phyloP scores from a whole-genome alignment of 2,113 vertebrate species.

The Meles meles region DNA sequence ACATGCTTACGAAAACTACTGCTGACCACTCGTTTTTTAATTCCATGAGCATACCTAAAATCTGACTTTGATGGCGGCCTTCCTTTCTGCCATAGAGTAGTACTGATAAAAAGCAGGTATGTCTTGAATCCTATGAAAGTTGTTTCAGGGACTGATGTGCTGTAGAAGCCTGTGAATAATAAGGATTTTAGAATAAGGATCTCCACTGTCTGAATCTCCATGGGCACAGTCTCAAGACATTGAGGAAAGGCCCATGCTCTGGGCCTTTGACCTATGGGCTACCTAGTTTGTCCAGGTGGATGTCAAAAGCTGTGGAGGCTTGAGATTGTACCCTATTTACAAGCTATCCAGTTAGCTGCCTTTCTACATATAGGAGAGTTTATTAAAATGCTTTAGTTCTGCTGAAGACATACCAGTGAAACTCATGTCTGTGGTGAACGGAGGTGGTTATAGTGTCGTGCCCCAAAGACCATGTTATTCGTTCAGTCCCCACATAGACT shows the following conservation, averaged over 20 bases:
- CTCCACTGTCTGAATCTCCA: no score
- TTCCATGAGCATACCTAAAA: not conserved
- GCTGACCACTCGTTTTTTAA: not conserved
- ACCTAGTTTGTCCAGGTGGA: not conserved
- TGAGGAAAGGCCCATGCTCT: not conserved
- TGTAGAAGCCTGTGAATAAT: not conserved
- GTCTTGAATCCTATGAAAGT: not conserved
- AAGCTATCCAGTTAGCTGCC: not conserved
- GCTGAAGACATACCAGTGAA: not conserved
- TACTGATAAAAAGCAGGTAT: not conserved
- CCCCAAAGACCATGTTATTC: not conserved
- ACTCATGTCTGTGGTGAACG: not conserved
- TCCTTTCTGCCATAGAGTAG: not conserved
- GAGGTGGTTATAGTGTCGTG: not conserved
- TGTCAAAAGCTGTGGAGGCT: not conserved
- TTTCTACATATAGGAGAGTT: not conserved
- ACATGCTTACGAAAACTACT: not conserved
- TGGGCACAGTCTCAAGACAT: not conserved
- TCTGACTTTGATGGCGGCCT: not conserved
- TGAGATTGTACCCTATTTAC: not conserved
- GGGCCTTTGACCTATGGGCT: not conserved
- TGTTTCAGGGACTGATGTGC: not conserved
- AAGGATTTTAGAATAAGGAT: not conserved
- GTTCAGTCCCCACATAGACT: not conserved
- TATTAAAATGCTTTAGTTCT: not conserved